phyloP scores from a whole-genome alignment of 2,888 invertebrate species.

The Parnassius orleans region DNA sequence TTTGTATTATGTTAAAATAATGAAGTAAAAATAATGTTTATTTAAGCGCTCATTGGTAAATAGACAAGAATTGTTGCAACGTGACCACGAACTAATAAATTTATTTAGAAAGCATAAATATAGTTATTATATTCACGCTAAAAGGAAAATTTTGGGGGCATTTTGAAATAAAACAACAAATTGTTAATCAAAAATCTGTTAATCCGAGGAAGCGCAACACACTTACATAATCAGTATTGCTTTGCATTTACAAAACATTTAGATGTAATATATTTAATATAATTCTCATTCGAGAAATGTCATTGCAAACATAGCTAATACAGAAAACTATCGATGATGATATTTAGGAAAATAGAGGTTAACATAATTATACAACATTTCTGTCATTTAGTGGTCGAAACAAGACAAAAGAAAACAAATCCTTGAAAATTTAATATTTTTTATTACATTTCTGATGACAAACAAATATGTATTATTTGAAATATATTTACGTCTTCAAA shows the following conservation, averaged over 20 bases:
- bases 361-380: too few relatives aligned
- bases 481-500: too few relatives aligned
- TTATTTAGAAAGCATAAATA: neutral
- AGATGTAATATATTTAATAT: constrained; percentile 1
- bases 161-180: constrained; percentile 58
- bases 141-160: constrained; percentile 4
- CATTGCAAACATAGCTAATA: neutral
- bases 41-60: neutral
- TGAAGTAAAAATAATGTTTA: neutral
- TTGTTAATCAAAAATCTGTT: constrained; percentile 72
- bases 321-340: neutral
- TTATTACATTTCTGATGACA: too few relatives aligned
- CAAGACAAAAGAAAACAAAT: too few relatives aligned
- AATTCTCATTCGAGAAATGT: neutral
- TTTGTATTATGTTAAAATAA: neutral
- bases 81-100: constrained; percentile 14
- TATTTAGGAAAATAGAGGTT: too few relatives aligned
- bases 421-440: too few relatives aligned
- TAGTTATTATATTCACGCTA: neutral
- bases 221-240: constrained; percentile 45
- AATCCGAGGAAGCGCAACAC: constrained; percentile 74
- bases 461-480: too few relatives aligned
- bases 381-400: too few relatives aligned
- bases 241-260: constrained; percentile 21
- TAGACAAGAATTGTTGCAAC: constrained; percentile 27